phyloP scores from a whole-genome alignment of 2,888 invertebrate genomes.

The Sabatieria punctata region DNA sequence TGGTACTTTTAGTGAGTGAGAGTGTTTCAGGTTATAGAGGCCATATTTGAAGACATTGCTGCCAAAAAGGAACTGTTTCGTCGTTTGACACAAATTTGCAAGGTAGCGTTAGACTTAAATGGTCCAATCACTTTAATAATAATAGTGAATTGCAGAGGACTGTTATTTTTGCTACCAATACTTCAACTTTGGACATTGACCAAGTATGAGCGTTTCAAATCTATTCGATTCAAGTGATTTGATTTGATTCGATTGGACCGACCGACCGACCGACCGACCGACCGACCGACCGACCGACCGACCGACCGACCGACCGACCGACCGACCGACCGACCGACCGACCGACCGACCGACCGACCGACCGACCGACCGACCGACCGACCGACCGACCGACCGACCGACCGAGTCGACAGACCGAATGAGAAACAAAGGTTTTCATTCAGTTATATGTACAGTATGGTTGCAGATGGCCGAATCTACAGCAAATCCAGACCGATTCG shows the following conservation, averaged over 20 bases:
- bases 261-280: no score
- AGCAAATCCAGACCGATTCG: constrained; percentile 26
- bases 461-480: constrained; percentile 29
- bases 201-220: constrained; percentile 11
- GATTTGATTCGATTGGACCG: background rate
- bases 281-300: no score
- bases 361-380: no score
- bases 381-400: no score
- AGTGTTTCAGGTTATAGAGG: constrained; percentile 33
- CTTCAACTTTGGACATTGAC: constrained; percentile 34
- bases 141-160: no score
- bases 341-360: no score
- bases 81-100: constrained; percentile 31
- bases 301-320: no score
- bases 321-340: no score
- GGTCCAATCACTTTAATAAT: no score
- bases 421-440: background rate
- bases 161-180: constrained; percentile 33
- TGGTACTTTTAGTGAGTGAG: no score
- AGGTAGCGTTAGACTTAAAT: no score
- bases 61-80: constrained; percentile 32
- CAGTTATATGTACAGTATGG: background rate
- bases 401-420: no score
- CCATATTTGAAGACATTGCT: constrained; percentile 33
- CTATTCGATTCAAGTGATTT: background rate